These are phyloP conservation scores for Dicrostonyx torquatus DNA, from an alignment of 2,797 vertebrate genomes.

Conservation along the genomic window DNA sequence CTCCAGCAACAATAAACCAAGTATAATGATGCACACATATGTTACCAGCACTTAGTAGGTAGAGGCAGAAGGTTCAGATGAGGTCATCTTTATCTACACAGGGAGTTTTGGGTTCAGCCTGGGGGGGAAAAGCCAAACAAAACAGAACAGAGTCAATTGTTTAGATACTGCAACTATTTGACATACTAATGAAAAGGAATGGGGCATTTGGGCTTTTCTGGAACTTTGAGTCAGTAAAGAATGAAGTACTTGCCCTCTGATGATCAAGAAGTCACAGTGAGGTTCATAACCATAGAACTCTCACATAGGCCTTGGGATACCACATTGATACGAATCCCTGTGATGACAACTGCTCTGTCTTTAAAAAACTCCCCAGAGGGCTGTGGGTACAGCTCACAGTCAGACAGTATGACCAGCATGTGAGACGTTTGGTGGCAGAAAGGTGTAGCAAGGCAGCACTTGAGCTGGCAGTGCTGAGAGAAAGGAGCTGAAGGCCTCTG, in stretches of 20 bases:
- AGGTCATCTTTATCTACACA: background rate
- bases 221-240: constrained; percentile 1
- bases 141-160: background rate
- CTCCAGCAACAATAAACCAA: background rate
- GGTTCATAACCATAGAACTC: background rate
- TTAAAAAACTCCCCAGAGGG: background rate
- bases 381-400: background rate
- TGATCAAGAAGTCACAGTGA: background rate
- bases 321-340: background rate
- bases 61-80: background rate
- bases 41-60: background rate
- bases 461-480: background rate
- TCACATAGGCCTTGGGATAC: background rate
- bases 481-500: background rate
- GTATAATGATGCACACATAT: too few species aligned
- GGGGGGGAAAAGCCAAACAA: background rate
- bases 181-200: background rate
- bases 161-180: constrained; percentile 37
- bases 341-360: background rate
- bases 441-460: background rate
- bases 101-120: background rate
- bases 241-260: background rate
- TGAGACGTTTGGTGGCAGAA: background rate
- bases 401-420: too few species aligned
- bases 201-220: background rate